These are phyloP conservation scores for Himalopsyche japonica DNA, from an alignment of 2,888 invertebrate species.

Conservation along the genomic window DNA sequence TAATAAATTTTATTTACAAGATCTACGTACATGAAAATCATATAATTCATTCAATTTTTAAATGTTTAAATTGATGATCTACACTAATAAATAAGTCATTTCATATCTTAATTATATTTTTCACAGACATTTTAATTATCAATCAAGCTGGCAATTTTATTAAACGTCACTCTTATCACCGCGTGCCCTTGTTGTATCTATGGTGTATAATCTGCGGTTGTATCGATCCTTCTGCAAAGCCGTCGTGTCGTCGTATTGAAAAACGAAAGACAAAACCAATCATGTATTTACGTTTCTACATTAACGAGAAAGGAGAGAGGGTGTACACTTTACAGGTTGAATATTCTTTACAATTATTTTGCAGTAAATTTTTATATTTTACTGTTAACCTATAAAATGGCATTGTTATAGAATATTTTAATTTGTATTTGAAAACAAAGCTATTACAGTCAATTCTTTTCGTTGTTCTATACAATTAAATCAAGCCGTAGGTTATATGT, in stretches of 20 bases:
- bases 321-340: constrained; percentile 84
- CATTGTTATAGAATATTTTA: not conserved
- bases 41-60: no score
- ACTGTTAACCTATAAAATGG: not conserved
- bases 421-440: not conserved
- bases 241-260: not conserved
- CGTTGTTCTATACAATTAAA: not conserved
- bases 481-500: no score
- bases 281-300: constrained; percentile 60
- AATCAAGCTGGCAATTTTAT: no score
- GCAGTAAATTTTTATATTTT: not conserved
- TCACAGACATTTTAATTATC: no score
- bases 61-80: no score
- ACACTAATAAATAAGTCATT: no score
- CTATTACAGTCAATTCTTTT: not conserved
- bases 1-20: no score
- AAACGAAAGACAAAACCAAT: constrained; percentile 12
- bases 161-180: not conserved
- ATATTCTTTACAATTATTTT: not conserved
- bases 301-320: constrained; percentile 77
- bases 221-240: not conserved
- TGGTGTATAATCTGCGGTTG: no score
- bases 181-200: not conserved
- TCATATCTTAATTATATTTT: no score
- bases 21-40: no score